phyloP scores from a whole-genome alignment of 2,888 invertebrate species.

The Tetheella fluctuosa region DNA sequence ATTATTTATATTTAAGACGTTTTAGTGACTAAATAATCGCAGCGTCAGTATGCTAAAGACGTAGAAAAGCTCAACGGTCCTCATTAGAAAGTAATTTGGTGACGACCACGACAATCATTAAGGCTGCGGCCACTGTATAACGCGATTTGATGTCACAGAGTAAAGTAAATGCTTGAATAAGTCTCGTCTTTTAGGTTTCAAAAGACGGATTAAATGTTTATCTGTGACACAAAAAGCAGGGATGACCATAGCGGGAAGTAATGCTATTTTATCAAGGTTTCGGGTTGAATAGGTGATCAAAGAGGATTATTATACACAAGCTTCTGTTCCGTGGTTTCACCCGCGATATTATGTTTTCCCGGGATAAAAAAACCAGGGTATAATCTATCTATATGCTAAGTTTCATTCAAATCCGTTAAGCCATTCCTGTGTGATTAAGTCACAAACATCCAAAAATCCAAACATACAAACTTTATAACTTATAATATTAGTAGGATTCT shows the following conservation, averaged over 20 bases:
- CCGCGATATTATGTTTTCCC: too few species aligned
- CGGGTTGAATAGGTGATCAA: neutral
- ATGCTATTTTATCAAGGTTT: neutral
- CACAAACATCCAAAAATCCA: too few species aligned
- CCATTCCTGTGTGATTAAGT: too few species aligned
- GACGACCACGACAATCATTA: conserved; percentile 18
- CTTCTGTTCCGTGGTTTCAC: too few species aligned
- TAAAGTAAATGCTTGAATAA: neutral
- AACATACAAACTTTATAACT: too few species aligned
- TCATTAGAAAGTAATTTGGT: conserved; percentile 37
- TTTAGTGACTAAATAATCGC: neutral
- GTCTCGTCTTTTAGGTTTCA: too few species aligned
- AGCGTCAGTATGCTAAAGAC: conserved; percentile 13
- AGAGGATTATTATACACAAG: neutral
- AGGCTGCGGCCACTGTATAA: conserved; percentile 6
- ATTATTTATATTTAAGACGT: too few species aligned
- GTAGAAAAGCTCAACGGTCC: conserved; percentile 20
- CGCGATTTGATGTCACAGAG: conserved; percentile 2
- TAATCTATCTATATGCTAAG: too few species aligned
- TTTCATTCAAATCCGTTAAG: too few species aligned
- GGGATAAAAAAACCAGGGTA: too few species aligned
- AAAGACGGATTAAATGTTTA: neutral
- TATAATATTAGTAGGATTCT: too few species aligned
- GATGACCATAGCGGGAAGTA: neutral
- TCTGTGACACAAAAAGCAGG: neutral